Base-by-base conservation (phyloP, 2,888 invertebrate genomes). In the Odontocerum albicorne region DNA sequence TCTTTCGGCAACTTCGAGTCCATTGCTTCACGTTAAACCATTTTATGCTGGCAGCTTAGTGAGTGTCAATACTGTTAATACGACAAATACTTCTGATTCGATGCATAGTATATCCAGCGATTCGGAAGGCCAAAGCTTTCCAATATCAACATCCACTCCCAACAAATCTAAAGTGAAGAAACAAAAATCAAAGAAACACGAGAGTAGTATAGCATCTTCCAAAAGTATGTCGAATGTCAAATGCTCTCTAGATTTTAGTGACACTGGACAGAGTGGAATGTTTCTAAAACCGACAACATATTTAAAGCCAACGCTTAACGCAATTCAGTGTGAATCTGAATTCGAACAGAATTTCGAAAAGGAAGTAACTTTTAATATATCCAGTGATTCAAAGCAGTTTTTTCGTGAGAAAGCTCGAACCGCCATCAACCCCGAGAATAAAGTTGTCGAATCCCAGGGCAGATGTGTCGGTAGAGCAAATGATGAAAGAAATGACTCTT, bases 1-100 rank as follows among this genome's bases (percentile, higher is more conserved):
- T 65, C 79, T 78, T 49, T 88, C 83, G 2, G 86, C 84, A 8
- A 82, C 81, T 40, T 87, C 89, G 1, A 88, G 87, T 65, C 89
- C 90, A 0, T 72, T 88, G 44, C 68, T 87, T 50, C 81, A 81
- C 49, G 78, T 83, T 8, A 80, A 83, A 65, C 77, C 83, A 1
- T 78, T 80, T 61, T 83, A 82, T 62, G 81, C 83, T 2, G 83
- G 84, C 1, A 83, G 85, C 62, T 74, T 85, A 70, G 72, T 84
- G 53, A 84, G 85, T 64, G 81, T 85, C 0, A 78, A 84, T 62
- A 81, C 83, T 1, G 72, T 81, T 2, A 82, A 82, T 55, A 75
- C 73, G 55, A 75, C 77, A 0, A 80, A 77, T 61, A 79, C 79
- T 1, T 80, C 83, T 12, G 87, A 86, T 63, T 87, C 87, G 62